Base-by-base conservation (phyloP, 2,888 invertebrate species). In the Tetranychus piercei region DNA sequence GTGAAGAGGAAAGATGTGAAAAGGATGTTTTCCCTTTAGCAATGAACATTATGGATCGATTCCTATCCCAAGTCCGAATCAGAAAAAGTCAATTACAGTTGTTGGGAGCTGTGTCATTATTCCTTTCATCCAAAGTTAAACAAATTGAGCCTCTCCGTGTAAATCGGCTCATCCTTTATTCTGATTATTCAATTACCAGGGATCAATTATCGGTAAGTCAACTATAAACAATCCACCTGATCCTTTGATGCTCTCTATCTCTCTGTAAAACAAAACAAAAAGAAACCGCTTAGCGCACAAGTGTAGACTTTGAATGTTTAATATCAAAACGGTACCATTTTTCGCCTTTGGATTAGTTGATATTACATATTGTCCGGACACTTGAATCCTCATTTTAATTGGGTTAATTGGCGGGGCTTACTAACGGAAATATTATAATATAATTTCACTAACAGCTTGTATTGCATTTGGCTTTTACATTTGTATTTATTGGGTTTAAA, bases 11-110 rank as follows among this genome's bases (percentile, higher is more conserved):
- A 82, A 88, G 88, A 80, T 91, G 93, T 82, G 93, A 94, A 84
- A 91, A 92, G 82, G 92, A 93, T 82, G 94, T 96, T 78, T 94
- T 94, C 82, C 89, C 91, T 71, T 85, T 96, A 81, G 91, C 96
- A 75, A 89, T 94, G 83, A 91, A 91, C 82, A 92, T 91, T 84
- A 85, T 97, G 86, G 95, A 96, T 85, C 88, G 95, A 82, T 94
- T 94, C 86, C 86, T 96, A 80, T 89, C 90, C 81, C 87, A 88
- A 77, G 90, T 90, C 82, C 87, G 88, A 77, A 90, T 94, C 81
- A 87, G 88, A 80, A 91, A 91, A 84, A 88, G 87, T 80, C 91
- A 93, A 82, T 87, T 96, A 77, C 96, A 96, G 84, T 87, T 94
- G 76, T 85, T 96, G 81, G 95, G 93, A 77, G 90, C 94, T 44